Percentiles rank a stretch among this genome's conserved stretches.
These are phyloP conservation scores for Chelonus insularis DNA, from an alignment of 1,140 invertebrate genomes.

Conservation along the genomic window DNA sequence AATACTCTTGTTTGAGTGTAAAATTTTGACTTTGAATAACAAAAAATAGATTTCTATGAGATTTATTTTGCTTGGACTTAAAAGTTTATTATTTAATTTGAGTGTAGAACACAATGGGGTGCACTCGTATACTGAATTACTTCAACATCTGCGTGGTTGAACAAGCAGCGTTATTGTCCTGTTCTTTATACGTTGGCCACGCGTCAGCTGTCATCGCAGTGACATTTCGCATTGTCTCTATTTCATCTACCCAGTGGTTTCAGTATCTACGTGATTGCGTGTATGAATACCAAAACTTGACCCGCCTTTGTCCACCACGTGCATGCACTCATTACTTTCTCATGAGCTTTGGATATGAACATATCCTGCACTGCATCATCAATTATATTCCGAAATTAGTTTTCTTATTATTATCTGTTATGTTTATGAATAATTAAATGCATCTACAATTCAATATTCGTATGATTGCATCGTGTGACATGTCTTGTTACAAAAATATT, in stretches of 20 bases:
- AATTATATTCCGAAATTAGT: too few relatives aligned
- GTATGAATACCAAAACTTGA: background rate
- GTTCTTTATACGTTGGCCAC: background rate
- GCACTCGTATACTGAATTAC: conserved; percentile 2
- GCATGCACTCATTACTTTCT: background rate
- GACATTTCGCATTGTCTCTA: conserved; percentile 13
- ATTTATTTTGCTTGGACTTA: background rate
- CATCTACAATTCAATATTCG: too few relatives aligned
- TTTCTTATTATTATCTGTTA: too few relatives aligned
- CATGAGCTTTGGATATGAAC: too few relatives aligned
- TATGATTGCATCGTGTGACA: too few relatives aligned
- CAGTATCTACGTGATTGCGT: background rate
- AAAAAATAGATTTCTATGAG: background rate
- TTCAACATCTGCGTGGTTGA: conserved; percentile 19
- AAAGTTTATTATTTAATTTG: conserved; percentile 1
- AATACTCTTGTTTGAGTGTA: too few relatives aligned
- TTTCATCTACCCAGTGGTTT: background rate
- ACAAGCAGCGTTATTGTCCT: conserved; percentile 7
- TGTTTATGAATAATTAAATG: too few relatives aligned
- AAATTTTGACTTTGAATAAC: too few relatives aligned
- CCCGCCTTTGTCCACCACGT: background rate
- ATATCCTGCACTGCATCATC: too few relatives aligned
- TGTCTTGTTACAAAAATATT: too few relatives aligned
- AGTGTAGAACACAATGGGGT: background rate
- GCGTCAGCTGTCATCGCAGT: conserved; percentile 19